These are phyloP conservation scores for Tenthredo mesomela DNA, from an alignment of 2,888 invertebrate genomes.

Conservation along the genomic window DNA sequence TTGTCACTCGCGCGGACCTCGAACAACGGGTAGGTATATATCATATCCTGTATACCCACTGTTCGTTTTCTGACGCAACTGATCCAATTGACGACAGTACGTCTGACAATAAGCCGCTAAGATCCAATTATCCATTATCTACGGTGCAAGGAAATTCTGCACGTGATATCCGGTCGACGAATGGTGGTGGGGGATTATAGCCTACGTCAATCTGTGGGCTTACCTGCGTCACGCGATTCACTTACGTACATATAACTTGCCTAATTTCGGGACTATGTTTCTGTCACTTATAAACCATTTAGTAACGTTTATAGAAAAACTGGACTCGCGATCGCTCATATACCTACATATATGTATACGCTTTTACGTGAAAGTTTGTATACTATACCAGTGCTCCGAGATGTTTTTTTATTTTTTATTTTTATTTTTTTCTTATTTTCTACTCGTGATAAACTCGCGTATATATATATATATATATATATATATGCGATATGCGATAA, in stretches of 20 bases:
- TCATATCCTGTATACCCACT: background rate
- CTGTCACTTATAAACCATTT: background rate
- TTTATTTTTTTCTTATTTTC: no score
- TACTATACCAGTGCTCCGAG: no score
- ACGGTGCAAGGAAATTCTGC: background rate
- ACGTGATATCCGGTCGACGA: background rate
- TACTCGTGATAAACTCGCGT: no score
- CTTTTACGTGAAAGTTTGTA: no score
- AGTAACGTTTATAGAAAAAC: background rate
- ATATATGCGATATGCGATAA: no score
- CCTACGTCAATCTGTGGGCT: conserved; percentile 17
- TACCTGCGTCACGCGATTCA: conserved; percentile 9
- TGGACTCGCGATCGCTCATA: background rate
- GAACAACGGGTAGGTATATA: background rate
- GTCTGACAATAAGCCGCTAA: background rate
- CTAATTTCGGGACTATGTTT: background rate
- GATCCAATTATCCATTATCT: conserved; percentile 39
- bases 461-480: no score
- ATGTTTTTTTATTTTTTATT: no score
- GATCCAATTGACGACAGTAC: background rate
- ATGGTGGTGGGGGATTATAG: background rate
- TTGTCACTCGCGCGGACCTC: background rate
- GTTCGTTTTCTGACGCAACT: conserved; percentile 7
- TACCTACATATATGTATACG: no score
- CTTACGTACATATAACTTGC: background rate